Percentiles rank a stretch among this genome's conserved stretches.
phyloP scores from a whole-genome alignment of 2,888 invertebrate species.

The Macaria notata region DNA sequence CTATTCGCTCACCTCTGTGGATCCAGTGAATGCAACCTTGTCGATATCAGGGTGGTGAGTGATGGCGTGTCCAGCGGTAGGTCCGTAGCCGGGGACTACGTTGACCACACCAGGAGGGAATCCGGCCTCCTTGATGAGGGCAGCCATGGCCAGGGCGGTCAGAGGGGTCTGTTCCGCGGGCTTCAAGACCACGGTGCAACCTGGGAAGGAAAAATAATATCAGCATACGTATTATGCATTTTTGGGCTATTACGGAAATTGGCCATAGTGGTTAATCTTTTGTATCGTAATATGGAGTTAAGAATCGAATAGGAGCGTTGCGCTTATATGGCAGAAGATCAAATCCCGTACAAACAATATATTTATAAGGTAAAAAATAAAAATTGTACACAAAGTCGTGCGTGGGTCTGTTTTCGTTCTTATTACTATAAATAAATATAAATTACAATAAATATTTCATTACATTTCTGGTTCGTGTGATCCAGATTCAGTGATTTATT shows the following conservation, averaged over 20 bases:
- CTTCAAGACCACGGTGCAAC: slow-evolving; percentile 92
- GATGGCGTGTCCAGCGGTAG: slow-evolving; percentile 88
- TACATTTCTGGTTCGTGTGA: too few species aligned
- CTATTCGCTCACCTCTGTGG: slow-evolving; percentile 57
- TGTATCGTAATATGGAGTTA: too few species aligned
- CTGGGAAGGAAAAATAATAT: slow-evolving; percentile 45
- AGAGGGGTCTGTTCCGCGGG: slow-evolving; percentile 97
- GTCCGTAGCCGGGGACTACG: slow-evolving; percentile 93
- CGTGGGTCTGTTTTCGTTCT: too few species aligned
- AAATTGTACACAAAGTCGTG: too few species aligned
- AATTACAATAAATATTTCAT: too few species aligned
- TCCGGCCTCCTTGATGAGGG: slow-evolving; percentile 93
- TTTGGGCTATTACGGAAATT: not conserved
- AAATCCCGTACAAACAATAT: too few species aligned
- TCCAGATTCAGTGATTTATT: too few species aligned
- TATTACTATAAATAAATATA: too few species aligned
- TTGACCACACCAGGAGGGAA: slow-evolving; percentile 96
- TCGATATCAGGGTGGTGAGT: slow-evolving; percentile 88
- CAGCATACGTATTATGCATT: too few species aligned
- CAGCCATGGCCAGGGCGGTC: slow-evolving; percentile 92
- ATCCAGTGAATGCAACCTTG: slow-evolving; percentile 90
- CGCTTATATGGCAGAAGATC: not conserved
- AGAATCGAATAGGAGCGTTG: too few species aligned
- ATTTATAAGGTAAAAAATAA: too few species aligned
- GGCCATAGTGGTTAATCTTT: too few species aligned